Evolutionary conservation across 2,797 vertebrate species (phyloP).

Genomic region (Borostomias antarcticus): DNA sequence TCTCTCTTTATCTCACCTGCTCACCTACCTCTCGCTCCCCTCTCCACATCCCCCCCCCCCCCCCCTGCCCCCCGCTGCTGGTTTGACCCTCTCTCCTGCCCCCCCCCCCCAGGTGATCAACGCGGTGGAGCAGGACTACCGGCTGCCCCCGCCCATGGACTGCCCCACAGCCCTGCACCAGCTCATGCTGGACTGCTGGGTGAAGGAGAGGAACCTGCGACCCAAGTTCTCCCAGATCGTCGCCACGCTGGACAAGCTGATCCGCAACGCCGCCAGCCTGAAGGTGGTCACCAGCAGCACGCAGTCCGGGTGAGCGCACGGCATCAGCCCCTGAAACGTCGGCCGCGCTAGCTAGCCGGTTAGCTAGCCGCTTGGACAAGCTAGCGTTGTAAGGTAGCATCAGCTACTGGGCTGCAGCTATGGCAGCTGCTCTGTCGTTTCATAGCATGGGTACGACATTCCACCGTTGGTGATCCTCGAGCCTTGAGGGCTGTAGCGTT

Average conservation of each 20-base stretch:
- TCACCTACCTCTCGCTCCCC: slow-evolving; percentile 16
- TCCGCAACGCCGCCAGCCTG: slow-evolving; percentile 96
- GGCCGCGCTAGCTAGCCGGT: background rate
- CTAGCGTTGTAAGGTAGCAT: too few species aligned
- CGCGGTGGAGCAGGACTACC: slow-evolving; percentile 97
- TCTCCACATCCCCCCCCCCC: background rate
- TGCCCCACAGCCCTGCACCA: slow-evolving; percentile 97
- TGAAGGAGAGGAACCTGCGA: slow-evolving; percentile 94
- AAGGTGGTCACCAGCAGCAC: slow-evolving; percentile 94
- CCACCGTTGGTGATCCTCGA: too few species aligned
- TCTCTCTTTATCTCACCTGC: too few species aligned
- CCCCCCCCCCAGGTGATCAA: slow-evolving; percentile 89
- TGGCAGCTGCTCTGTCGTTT: too few species aligned
- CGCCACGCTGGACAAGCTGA: slow-evolving; percentile 97
- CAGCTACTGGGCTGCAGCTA: too few species aligned
- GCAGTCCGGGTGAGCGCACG: slow-evolving; percentile 87
- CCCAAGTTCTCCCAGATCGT: slow-evolving; percentile 98
- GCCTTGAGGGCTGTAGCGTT: too few species aligned
- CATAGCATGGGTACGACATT: too few species aligned
- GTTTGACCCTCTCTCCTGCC: slow-evolving; percentile 9
- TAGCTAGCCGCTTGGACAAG: background rate
- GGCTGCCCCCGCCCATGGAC: slow-evolving; percentile 97
- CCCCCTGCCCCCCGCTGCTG: too few species aligned
- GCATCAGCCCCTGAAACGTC: background rate
- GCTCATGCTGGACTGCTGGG: slow-evolving; percentile 99